Evolutionary conservation across 2,888 invertebrate genomes (phyloP).

Genomic region (Furcula furcula): DNA sequence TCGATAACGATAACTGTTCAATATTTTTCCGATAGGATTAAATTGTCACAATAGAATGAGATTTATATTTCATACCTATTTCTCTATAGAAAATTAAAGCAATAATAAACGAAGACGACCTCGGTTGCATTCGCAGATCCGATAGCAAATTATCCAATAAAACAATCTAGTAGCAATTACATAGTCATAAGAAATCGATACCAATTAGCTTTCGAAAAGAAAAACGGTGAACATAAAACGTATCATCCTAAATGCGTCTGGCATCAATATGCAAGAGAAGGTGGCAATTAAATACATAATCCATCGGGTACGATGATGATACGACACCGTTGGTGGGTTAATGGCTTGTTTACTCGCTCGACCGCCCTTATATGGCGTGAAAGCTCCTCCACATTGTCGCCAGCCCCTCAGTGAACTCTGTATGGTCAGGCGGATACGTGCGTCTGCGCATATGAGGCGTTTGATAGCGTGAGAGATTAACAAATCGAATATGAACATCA

Average conservation of each 20-base stretch:
- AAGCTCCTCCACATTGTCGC: slow-evolving; percentile 75
- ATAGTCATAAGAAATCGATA: background rate
- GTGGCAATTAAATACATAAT: slow-evolving; percentile 73
- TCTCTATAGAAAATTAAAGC: background rate
- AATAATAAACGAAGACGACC: background rate
- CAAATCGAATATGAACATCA: slow-evolving; percentile 28
- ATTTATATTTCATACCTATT: background rate
- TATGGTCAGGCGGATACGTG: slow-evolving; percentile 57
- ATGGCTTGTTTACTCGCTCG: slow-evolving; percentile 68
- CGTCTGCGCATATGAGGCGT: slow-evolving; percentile 45
- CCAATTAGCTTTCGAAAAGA: slow-evolving; percentile 7
- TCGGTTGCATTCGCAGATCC: no score
- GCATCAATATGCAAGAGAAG: slow-evolving; percentile 55
- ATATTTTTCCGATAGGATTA: slow-evolving; percentile 4
- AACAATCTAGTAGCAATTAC: slow-evolving; percentile 5
- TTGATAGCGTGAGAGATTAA: slow-evolving; percentile 50
- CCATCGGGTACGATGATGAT: slow-evolving; percentile 64
- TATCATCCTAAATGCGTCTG: slow-evolving; percentile 31
- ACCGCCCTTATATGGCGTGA: slow-evolving; percentile 73
- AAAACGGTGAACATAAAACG: slow-evolving; percentile 10
- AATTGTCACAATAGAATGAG: background rate
- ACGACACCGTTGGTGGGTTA: slow-evolving; percentile 57
- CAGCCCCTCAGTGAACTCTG: slow-evolving; percentile 51
- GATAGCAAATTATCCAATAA: no score
- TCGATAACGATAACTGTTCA: slow-evolving; percentile 21